Percentiles rank a stretch among this genome's conserved stretches.
Conservation (phyloP, 2,113 vertebrate species). For the Eubucco bourcierii region DNA sequence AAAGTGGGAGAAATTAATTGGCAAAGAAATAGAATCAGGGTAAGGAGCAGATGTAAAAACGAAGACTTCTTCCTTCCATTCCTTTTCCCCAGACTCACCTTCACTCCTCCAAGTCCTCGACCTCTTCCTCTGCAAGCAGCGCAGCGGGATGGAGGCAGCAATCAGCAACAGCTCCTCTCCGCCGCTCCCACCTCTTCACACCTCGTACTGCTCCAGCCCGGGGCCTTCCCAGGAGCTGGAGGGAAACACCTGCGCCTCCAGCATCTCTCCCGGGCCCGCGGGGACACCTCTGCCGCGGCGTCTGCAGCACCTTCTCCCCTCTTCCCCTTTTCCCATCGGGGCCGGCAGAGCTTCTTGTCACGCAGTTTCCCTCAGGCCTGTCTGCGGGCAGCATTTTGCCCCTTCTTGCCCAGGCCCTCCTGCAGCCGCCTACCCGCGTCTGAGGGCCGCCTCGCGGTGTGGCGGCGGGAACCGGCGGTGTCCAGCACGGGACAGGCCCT, state of each 20-base stretch:
- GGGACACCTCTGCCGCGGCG: fast-evolving
- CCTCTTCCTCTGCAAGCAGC: background rate
- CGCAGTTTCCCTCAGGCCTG: background rate
- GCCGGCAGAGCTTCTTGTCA: background rate
- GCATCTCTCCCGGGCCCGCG: too few relatives aligned
- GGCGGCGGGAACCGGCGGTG: too few relatives aligned
- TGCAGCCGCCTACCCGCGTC: too few relatives aligned
- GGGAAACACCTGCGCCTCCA: background rate
- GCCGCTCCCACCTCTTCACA: background rate
- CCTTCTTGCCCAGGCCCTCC: background rate
- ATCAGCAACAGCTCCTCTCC: fast-evolving
- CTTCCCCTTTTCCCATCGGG: background rate
- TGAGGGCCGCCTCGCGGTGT: too few relatives aligned
- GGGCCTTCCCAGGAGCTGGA: background rate
- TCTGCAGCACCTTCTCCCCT: background rate
- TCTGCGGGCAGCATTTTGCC: background rate
- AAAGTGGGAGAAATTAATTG: too few relatives aligned
- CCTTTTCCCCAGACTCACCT: background rate
- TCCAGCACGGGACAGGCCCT: too few relatives aligned
- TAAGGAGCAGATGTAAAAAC: background rate
- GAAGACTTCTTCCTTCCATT: background rate
- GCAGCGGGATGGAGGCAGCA: fast-evolving
- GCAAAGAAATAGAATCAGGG: too few relatives aligned
- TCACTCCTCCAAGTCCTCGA: fast-evolving
- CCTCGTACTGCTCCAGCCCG: background rate